phyloP scores from a whole-genome alignment of 1,140 invertebrate genomes.

The Wiebesia pumilae region DNA sequence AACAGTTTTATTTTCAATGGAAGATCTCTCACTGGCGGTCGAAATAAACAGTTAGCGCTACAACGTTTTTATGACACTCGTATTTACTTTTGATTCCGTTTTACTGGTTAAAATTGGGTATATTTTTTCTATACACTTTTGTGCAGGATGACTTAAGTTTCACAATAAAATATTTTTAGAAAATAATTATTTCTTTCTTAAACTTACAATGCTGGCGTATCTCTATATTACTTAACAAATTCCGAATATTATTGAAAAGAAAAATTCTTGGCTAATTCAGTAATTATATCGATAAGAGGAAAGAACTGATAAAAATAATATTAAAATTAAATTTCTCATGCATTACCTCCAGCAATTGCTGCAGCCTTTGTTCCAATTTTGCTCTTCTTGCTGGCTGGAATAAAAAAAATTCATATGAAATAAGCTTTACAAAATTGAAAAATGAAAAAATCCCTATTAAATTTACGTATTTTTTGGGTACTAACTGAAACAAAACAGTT shows the following conservation, averaged over 20 bases:
- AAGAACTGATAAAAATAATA: conserved; percentile 56
- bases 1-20: conserved; percentile 19
- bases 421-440: neutral
- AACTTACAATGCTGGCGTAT: conserved; percentile 21
- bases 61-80: neutral
- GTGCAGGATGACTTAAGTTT: conserved; percentile 29
- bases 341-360: conserved; percentile 79
- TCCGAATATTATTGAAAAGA: conserved; percentile 1
- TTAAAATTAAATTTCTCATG: conserved; percentile 74
- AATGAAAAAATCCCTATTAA: neutral
- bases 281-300: conserved; percentile 21
- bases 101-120: conserved; percentile 3
- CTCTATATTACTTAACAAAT: conserved; percentile 15
- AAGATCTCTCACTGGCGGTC: neutral
- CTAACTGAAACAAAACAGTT: neutral
- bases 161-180: conserved; percentile 26
- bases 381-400: conserved; percentile 73
- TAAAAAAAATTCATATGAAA: conserved; percentile 46
- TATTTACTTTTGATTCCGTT: neutral
- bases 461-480: neutral
- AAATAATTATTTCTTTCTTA: conserved; percentile 28
- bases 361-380: conserved; percentile 77
- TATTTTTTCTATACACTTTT: conserved; percentile 9
- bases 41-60: neutral
- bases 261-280: conserved; percentile 12